Conservation (phyloP, 2,113 vertebrate genomes). For the Dolichallabes microphthalmus region DNA sequence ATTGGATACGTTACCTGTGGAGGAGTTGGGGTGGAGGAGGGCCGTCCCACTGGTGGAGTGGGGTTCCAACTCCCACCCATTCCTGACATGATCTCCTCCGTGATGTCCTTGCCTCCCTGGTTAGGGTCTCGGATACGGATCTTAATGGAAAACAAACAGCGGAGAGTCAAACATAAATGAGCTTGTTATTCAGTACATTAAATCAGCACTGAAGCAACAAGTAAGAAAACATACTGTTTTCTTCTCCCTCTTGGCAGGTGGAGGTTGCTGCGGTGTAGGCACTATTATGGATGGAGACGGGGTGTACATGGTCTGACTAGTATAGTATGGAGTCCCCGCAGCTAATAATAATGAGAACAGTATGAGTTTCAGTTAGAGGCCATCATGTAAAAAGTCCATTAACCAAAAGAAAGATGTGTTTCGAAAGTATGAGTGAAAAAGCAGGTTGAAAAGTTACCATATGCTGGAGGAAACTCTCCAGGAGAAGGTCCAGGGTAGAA, state of each 20-base stretch:
- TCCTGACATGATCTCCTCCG: conserved; percentile 95
- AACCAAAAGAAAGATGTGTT: neutral
- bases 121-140: conserved; percentile 98
- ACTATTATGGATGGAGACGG: conserved; percentile 95
- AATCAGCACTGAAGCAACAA: neutral
- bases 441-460: conserved; percentile 76
- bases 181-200: neutral
- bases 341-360: conserved; percentile 59
- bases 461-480: conserved; percentile 90
- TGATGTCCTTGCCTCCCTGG: conserved; percentile 96
- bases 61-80: conserved; percentile 86
- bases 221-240: conserved; percentile 84
- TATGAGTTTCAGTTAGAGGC: neutral
- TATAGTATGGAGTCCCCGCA: conserved; percentile 85
- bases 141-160: conserved; percentile 70
- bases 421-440: neutral
- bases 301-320: conserved; percentile 87
- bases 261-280: conserved; percentile 94
- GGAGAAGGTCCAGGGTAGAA: conserved; percentile 93
- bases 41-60: conserved; percentile 85
- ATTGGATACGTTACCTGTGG: conserved; percentile 82
- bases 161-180: neutral
- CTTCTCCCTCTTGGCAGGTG: conserved; percentile 91
- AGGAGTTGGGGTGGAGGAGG: conserved; percentile 87
- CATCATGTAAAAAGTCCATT: neutral